Base-by-base conservation (phyloP, 1,140 invertebrate species). In the Augochlora pura region DNA sequence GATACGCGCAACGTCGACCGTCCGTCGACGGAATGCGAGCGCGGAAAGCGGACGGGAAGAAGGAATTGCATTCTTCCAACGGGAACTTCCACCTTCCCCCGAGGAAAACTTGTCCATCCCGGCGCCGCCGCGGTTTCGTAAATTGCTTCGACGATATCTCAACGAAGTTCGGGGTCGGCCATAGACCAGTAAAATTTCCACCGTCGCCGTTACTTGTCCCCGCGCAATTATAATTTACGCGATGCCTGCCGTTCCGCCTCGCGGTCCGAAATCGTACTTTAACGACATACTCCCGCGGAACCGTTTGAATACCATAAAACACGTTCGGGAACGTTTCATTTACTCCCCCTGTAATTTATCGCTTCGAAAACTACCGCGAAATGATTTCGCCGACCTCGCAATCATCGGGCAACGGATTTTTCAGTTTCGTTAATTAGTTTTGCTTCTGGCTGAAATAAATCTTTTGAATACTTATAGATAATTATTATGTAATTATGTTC, bases 61-160 rank as follows among this genome's bases (percentile, higher is more conserved):
- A 72, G 27, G 57, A 72, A 72, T 72, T 72, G 57, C 70, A 62
- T 62, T 72, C 59, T 42, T 32, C 39, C 39, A 1, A 0, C 27
- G 54, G n/a, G 7, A 46, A 46, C 59, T 27, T 27, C 32, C 14
- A 16, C 32, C 6, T 7, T 8, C 2, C 52, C 18, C 42, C 2
- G 14, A 46, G 52, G 68, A 59, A 27, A 63, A 32, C 27, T 38
- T 16, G 57, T 5, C 57, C 68, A 27, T 59, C 59, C 42, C 42
- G 14, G 6, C 14, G 14, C 10, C 3, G n/a, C 57, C 14, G 49
- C 57, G 70, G 38, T 72, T 72, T 62, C 70, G 70, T 62, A 59
- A 72, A 72, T 59, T 59, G 59, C 39, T 72, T 46, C 23, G 70
- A 59, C 59, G 21, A 72, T 72, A 66, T 42, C 64, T 66, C 64